Evolutionary conservation across 2,888 invertebrate species (phyloP).

Genomic region (Oscheius myriophilus): DNA sequence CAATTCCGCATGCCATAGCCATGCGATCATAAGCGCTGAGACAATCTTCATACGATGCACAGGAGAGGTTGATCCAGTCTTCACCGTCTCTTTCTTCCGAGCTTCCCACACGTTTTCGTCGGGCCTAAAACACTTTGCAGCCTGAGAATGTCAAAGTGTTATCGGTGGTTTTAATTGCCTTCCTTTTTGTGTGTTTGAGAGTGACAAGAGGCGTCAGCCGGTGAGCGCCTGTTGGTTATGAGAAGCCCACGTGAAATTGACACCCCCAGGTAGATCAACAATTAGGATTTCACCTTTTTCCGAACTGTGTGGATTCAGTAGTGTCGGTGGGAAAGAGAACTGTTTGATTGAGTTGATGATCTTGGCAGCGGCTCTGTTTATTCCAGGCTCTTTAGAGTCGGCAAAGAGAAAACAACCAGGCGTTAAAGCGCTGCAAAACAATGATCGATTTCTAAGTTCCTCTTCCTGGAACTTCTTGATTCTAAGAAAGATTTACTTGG

Average conservation of each 20-base stretch:
- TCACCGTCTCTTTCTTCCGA: conserved; percentile 15
- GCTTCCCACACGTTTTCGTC: not conserved
- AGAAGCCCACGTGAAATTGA: too few species aligned
- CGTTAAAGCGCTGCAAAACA: too few species aligned
- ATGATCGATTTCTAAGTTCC: too few species aligned
- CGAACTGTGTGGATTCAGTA: too few species aligned
- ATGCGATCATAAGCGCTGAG: conserved; percentile 21
- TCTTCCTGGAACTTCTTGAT: too few species aligned
- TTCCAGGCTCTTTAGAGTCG: too few species aligned
- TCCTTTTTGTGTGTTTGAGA: conserved; percentile 3
- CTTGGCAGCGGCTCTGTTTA: too few species aligned
- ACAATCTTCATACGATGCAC: conserved; percentile 27
- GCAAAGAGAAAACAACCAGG: too few species aligned
- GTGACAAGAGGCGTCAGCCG: conserved; percentile 14
- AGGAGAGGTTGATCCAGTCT: conserved; percentile 24
- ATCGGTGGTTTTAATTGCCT: not conserved
- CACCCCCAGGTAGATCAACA: not conserved
- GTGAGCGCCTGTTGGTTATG: conserved; percentile 12
- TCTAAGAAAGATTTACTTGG: too few species aligned
- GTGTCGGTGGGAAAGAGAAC: too few species aligned
- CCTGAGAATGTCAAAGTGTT: too few species aligned
- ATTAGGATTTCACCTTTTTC: not conserved
- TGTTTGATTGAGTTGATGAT: too few species aligned
- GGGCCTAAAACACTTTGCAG: conserved; percentile 1
- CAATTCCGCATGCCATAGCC: conserved; percentile 12